Base-by-base conservation (phyloP, 2,888 invertebrate species). In the Nudaria mundana region DNA sequence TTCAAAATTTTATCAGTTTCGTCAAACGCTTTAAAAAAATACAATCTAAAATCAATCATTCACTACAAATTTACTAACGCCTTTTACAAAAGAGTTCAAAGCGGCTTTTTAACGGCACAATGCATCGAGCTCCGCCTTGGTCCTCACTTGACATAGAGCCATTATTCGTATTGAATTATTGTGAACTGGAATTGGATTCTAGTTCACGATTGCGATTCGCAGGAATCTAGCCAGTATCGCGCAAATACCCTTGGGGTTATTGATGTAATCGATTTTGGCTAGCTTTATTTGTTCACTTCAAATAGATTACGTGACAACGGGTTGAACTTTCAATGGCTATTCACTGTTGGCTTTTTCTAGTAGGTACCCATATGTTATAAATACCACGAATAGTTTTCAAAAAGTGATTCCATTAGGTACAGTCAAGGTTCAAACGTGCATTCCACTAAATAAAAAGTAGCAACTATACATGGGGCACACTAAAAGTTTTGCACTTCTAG, bases 241-340 rank as follows among this genome's bases (percentile, higher is more conserved):
- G 55, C 56, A 62, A 66, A 63, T 50, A 63, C 56, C 53, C 63
- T 45, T 26, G 36, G 46, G 56, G 50, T 60, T 61, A 63, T 63
- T 51, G 56, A 47, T 46, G 46, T 61, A 63, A 71, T 72, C 68
- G 64, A 72, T 72, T 77, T 60, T 49, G 44, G 30, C 57, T 52
- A 65, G 63, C 75, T 73, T 72, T 74, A 68, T 72, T 75, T 70
- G 71, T 68, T 65, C 66, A 63, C 63, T 67, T 52, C 63, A 59
- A 76, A 75, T 72, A 71, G 74, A 75, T 77, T 78, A 70, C 76
- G 58, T 58, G 58, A 57, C 46, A 42, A 50, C 64, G 67, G n/a
- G 66, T 57, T 47, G 44, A 29, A 18, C 24, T 32, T 31, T 30
- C 44, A 32, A 58, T 56, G 56, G 48, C 46, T 48, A 41, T 28